A percentile compares a stretch with the other conserved stretches of the same genome.
phyloP scores from a whole-genome alignment of 2,888 invertebrate genomes.

The Nematopogon swammerdamellus region DNA sequence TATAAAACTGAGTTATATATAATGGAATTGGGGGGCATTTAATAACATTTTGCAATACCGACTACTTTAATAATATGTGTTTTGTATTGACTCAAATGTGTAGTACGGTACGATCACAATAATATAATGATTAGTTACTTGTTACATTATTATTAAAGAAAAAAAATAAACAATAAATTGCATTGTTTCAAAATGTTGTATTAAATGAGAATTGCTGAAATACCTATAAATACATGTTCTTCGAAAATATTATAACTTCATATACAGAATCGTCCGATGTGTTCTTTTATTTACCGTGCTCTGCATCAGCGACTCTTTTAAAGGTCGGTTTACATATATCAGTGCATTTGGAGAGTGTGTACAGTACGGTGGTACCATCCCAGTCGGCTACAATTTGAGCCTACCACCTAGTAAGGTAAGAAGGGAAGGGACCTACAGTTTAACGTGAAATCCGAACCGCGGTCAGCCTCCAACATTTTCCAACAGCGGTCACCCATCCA shows the following conservation, averaged over 20 bases:
- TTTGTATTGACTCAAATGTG: slow-evolving; percentile 45
- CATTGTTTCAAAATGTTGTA: slow-evolving; percentile 50
- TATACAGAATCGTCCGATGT: slow-evolving; percentile 25
- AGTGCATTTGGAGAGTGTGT: too few species aligned
- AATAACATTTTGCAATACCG: neutral
- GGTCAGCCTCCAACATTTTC: too few species aligned
- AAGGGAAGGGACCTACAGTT: too few species aligned
- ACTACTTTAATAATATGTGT: slow-evolving; percentile 14
- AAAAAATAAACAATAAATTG: slow-evolving; percentile 35
- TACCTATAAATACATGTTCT: slow-evolving; percentile 51
- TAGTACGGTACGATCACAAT: slow-evolving; percentile 40
- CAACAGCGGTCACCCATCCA: too few species aligned
- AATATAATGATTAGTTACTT: slow-evolving; percentile 50
- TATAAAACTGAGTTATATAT: too few species aligned
- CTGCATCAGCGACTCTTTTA: too few species aligned
- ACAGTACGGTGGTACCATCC: too few species aligned
- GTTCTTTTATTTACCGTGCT: slow-evolving; percentile 17
- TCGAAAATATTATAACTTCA: slow-evolving; percentile 56
- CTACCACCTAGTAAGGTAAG: too few species aligned
- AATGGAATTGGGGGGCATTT: neutral
- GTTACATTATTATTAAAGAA: slow-evolving; percentile 41
- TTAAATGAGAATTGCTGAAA: slow-evolving; percentile 47
- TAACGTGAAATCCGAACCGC: too few species aligned
- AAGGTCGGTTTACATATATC: too few species aligned
- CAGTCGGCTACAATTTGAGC: too few species aligned